A percentile compares a stretch with the other conserved stretches of the same genome.
phyloP scores from a whole-genome alignment of 2,797 vertebrate genomes.

The Odontamblyopus lacepedii region DNA sequence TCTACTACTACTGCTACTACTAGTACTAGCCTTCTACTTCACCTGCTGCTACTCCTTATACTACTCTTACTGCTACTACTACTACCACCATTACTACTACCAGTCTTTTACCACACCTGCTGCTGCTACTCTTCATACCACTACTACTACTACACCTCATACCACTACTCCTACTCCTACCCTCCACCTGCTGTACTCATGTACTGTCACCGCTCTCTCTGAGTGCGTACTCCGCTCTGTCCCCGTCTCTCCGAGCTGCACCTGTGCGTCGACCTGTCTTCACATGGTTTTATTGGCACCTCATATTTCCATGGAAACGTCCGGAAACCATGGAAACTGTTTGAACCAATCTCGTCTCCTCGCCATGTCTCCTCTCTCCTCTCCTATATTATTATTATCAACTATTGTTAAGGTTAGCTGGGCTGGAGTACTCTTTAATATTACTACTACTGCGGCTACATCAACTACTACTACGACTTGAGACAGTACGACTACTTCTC shows the following conservation, averaged over 20 bases:
- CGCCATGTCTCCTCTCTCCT: slow-evolving; percentile 39
- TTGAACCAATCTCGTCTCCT: slow-evolving; percentile 73
- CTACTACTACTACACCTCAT: too few relatives aligned
- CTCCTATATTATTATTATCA: slow-evolving; percentile 6
- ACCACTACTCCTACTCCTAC: too few relatives aligned
- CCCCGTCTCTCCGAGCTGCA: slow-evolving; percentile 29
- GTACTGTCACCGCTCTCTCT: too few relatives aligned
- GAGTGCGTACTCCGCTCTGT: too few relatives aligned
- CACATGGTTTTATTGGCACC: slow-evolving; percentile 82
- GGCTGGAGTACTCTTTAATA: background rate
- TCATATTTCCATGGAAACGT: slow-evolving; percentile 84
- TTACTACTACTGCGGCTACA: background rate
- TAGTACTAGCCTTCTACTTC: too few relatives aligned
- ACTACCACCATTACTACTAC: too few relatives aligned
- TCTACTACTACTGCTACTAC: too few relatives aligned
- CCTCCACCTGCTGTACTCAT: too few relatives aligned
- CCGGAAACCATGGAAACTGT: slow-evolving; percentile 82
- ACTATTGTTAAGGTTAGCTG: background rate
- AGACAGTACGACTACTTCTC: background rate
- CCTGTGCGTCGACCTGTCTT: slow-evolving; percentile 71
- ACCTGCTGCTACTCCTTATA: too few relatives aligned
- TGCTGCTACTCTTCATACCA: too few relatives aligned
- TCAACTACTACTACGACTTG: background rate
- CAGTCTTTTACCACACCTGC: too few relatives aligned
- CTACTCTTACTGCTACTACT: too few relatives aligned